A percentile compares a stretch with the other conserved stretches of the same genome.
Conservation (phyloP, 2,113 vertebrate genomes). For the Apeltes quadracus region DNA sequence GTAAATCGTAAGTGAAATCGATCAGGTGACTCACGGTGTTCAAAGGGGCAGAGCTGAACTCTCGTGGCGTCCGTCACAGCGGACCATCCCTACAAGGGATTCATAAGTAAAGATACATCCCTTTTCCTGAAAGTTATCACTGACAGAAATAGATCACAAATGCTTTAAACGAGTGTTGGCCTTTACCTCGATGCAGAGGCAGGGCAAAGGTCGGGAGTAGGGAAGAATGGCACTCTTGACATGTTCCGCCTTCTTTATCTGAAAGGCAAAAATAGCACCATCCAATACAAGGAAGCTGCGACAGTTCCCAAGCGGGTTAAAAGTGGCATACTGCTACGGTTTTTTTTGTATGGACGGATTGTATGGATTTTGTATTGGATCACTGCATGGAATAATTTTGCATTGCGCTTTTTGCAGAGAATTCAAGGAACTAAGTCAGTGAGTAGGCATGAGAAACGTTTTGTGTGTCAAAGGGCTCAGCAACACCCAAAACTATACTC, state of each 20-base stretch:
- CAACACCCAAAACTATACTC: not conserved
- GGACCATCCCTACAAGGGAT: conserved; percentile 84
- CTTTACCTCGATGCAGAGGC: conserved; percentile 90
- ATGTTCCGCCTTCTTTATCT: conserved; percentile 84
- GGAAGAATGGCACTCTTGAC: conserved; percentile 72
- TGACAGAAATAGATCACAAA: not conserved
- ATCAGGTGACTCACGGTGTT: conserved; percentile 81
- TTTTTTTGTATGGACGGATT: not conserved
- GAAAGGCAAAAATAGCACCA: conserved; percentile 52
- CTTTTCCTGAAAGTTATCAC: not conserved
- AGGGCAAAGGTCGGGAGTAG: conserved; percentile 83
- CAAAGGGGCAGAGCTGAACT: conserved; percentile 87
- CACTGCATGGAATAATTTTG: not conserved
- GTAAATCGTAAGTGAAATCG: not conserved
- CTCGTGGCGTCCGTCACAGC: conserved; percentile 84
- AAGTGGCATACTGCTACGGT: not conserved
- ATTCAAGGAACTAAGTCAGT: not conserved
- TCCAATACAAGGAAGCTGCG: not conserved
- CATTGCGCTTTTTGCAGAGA: not conserved
- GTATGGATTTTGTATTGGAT: not conserved
- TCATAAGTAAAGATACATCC: not conserved
- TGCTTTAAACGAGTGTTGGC: not conserved
- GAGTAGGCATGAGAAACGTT: not conserved
- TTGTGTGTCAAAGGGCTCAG: not conserved
- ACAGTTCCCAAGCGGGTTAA: not conserved